Evolutionary conservation across 2,113 vertebrate genomes (phyloP).

Genomic region (Pygoscelis antarcticus): DNA sequence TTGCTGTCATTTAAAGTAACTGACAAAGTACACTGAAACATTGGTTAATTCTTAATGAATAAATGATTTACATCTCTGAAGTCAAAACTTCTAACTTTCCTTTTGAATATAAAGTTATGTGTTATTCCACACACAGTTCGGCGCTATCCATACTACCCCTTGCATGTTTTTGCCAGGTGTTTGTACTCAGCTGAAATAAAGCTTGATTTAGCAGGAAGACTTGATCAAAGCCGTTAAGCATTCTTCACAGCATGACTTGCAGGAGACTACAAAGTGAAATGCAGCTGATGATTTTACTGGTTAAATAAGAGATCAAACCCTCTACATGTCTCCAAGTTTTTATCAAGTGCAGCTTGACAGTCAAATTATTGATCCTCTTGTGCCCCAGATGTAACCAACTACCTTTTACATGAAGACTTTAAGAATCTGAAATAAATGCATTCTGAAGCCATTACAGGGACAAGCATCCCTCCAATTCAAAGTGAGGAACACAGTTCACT

Average conservation of each 20-base stretch:
- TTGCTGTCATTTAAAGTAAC: not conserved
- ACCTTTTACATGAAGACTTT: fast-evolving
- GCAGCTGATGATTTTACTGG: not conserved
- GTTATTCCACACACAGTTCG: not conserved
- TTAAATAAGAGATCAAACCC: not conserved
- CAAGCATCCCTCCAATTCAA: not conserved
- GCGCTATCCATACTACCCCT: not conserved
- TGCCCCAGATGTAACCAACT: not conserved
- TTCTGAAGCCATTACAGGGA: not conserved
- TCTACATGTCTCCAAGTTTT: not conserved
- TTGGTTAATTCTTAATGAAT: not conserved
- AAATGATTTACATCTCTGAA: not conserved
- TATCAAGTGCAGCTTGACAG: not conserved
- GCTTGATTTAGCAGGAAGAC: not conserved
- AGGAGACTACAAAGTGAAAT: not conserved
- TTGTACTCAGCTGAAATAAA: not conserved
- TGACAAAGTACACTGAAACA: not conserved
- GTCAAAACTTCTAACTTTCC: not conserved
- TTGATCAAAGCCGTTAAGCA: not conserved
- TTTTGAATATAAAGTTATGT: not conserved
- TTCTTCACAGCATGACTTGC: not conserved
- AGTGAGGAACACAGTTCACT: not conserved
- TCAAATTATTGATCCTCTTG: not conserved
- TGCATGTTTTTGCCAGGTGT: fast-evolving
- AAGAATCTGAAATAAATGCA: not conserved